Percentiles rank a stretch among this genome's conserved stretches.
phyloP scores from a whole-genome alignment of 2,888 invertebrate genomes.

The Cryptus viduatorius region DNA sequence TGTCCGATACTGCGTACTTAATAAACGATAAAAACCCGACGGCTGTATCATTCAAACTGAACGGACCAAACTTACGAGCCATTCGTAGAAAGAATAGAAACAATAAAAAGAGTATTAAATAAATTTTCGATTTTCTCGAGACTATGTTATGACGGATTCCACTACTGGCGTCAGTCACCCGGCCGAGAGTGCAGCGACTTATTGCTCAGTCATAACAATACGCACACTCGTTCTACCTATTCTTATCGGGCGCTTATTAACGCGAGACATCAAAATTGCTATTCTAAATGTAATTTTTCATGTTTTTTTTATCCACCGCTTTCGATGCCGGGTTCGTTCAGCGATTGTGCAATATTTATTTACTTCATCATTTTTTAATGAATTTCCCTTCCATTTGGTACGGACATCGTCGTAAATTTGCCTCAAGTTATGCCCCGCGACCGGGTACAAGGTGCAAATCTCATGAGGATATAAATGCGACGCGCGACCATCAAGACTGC shows the following conservation, averaged over 20 bases:
- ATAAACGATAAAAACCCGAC: constrained; percentile 72
- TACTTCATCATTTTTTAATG: constrained; percentile 10
- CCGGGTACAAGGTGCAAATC: constrained; percentile 61
- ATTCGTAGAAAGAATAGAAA: not conserved
- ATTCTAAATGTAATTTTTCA: not conserved
- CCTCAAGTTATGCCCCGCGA: constrained; percentile 75
- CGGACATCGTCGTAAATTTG: constrained; percentile 74
- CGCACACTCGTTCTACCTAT: not conserved
- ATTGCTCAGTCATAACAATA: not conserved
- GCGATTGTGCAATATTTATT: not conserved
- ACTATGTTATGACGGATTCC: not conserved
- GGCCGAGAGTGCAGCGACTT: constrained; percentile 3
- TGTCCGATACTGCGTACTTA: constrained; percentile 59
- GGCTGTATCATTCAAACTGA: not conserved
- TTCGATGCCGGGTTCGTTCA: constrained; percentile 3
- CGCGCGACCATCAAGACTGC: constrained; percentile 74
- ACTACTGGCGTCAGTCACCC: not conserved
- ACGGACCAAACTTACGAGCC: not conserved
- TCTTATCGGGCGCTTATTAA: not conserved
- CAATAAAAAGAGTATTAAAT: constrained; percentile 1
- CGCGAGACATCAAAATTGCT: not conserved
- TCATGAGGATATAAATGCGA: constrained; percentile 65
- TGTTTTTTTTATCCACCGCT: not conserved
- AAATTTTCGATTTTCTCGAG: not conserved
- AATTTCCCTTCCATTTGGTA: constrained; percentile 42